Conservation (phyloP, 2,888 invertebrate species). For the Malthinus seriepunctatus region DNA sequence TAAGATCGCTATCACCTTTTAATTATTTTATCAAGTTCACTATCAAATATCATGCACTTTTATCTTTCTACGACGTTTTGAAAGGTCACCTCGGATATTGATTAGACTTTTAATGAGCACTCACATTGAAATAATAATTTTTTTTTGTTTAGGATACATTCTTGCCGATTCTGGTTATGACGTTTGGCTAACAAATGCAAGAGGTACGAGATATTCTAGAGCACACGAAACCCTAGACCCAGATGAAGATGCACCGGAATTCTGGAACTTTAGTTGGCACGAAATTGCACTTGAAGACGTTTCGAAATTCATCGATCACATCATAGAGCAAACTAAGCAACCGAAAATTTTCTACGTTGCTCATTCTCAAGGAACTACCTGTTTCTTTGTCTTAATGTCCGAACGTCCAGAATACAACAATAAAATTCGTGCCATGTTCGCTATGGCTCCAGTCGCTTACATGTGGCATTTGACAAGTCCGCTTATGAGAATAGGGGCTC, state of each 20-base stretch:
- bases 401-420: conserved; percentile 19
- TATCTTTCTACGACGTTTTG: too few species aligned
- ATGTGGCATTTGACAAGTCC: conserved; percentile 42
- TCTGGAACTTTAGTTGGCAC: conserved; percentile 66
- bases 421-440: conserved; percentile 61
- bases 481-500: conserved; percentile 32
- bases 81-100: too few species aligned
- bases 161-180: conserved; percentile 50
- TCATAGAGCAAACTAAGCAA: conserved; percentile 46
- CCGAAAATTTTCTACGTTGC: conserved; percentile 25
- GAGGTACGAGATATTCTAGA: conserved; percentile 63
- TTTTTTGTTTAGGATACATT: conserved; percentile 54
- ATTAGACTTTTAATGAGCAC: too few species aligned
- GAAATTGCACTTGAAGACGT: conserved; percentile 77
- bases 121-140: too few species aligned
- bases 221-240: conserved; percentile 51
- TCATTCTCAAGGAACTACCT: conserved; percentile 24
- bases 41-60: too few species aligned
- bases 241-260: conserved; percentile 18
- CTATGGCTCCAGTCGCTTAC: conserved; percentile 69
- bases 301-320: conserved; percentile 76
- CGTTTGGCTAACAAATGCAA: conserved; percentile 63
- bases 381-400: conserved; percentile 14
- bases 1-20: too few species aligned
- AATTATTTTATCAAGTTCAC: too few species aligned